Base-by-base conservation (phyloP, 2,888 invertebrate species). In the Eupithecia subumbrata region DNA sequence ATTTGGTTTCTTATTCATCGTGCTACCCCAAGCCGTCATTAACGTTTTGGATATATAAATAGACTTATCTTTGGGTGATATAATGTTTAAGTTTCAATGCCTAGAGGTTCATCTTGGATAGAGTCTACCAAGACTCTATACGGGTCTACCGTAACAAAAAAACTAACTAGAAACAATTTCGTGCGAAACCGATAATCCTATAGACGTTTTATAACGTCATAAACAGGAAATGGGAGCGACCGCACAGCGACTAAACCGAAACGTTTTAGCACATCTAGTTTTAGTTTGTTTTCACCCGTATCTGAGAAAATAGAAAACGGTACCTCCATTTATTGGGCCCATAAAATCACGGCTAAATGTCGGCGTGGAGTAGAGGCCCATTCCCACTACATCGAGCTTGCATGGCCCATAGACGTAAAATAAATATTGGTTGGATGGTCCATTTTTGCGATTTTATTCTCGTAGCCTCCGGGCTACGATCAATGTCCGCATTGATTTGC, bases 311-410 rank as follows among this genome's bases (percentile, higher is more conserved):
- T 75, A 73, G 72, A 77, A 77, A 72, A 48, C 69, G 71, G 40
- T 76, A 73, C 77, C 72, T 76, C 70, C 75, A 37, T 78, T 80
- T 76, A 78, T 72, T 71, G 76, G 72, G 63, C 77, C 74, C 60
- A 79, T 79, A 79, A 79, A 80, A 80, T 76, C 80, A 73, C 69
- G 63, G 71, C 76, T 76, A 77, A 80, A 76, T 76, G 74, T 75
- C 74, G 76, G 72, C 75, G 74, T 77, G 43, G 69, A 72, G 70
- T 70, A 69, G 60, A 56, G 64, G 12, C 68, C 43, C 43, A 45
- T 43, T 68, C 43, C 8, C 43, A 43, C 40, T 40, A 67, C 34
- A 74, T 76, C 69, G 72, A 76, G 45, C 69, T 30, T 22, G n/a
- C 43, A 16, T 43, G 68, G 14, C 45, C 1, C 67, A 43, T 22